phyloP scores from a whole-genome alignment of 2,888 invertebrate species.

The Xestia ashworthii region DNA sequence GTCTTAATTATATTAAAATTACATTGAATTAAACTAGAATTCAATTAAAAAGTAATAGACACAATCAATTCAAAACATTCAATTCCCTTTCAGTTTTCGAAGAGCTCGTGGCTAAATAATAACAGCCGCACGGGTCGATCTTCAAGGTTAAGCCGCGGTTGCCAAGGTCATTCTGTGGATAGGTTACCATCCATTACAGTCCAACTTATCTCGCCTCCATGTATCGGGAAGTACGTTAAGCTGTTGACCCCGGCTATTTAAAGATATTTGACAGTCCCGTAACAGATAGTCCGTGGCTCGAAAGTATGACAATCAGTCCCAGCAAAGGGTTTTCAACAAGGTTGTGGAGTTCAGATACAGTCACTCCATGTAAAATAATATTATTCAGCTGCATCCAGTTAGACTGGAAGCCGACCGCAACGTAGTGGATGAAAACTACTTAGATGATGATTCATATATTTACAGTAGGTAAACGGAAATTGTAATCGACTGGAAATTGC shows the following conservation, averaged over 20 bases:
- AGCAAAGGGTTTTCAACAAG: not conserved
- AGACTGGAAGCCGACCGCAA: not conserved
- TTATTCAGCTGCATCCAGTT: not conserved
- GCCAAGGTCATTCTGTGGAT: not conserved
- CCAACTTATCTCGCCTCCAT: not conserved
- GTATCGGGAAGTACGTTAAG: not conserved
- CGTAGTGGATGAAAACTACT: not conserved
- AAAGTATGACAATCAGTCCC: not conserved
- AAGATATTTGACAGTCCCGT: not conserved
- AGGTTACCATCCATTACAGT: not conserved
- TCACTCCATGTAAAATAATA: not conserved
- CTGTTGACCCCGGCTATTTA: not conserved
- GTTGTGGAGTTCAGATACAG: not conserved
- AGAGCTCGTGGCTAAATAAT: not conserved
- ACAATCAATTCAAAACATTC: too few relatives aligned
- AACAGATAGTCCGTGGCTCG: not conserved
- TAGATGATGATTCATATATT: not conserved
- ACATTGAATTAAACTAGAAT: too few relatives aligned
- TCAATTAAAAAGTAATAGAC: too few relatives aligned
- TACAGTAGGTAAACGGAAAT: not conserved
- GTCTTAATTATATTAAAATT: too few relatives aligned
- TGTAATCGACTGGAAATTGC: not conserved
- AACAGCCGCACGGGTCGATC: not conserved
- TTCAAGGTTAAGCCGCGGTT: not conserved
- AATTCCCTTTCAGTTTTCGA: not conserved